Conservation (phyloP, 2,888 invertebrate genomes). For the Cataglyphis albicans region DNA sequence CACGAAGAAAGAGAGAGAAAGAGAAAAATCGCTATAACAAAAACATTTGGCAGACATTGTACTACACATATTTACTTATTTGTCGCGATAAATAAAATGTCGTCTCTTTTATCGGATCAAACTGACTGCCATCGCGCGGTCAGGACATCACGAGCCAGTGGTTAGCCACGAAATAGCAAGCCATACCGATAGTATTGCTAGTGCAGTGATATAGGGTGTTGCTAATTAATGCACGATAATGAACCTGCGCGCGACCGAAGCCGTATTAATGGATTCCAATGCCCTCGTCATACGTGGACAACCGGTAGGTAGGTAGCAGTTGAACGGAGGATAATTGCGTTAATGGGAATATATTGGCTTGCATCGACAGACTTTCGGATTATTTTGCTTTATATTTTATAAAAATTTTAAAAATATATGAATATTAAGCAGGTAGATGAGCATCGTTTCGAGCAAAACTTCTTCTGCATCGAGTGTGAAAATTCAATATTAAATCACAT, state of each 20-base stretch:
- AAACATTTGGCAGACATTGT: not conserved
- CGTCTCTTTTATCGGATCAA: constrained; percentile 63
- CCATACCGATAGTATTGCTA: constrained; percentile 72
- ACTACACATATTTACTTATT: not conserved
- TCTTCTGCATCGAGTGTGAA: not conserved
- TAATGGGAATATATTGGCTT: constrained; percentile 73
- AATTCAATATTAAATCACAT: not conserved
- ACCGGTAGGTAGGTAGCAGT: constrained; percentile 69
- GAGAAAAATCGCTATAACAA: not conserved
- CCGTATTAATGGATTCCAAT: constrained; percentile 84
- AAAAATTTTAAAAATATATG: constrained; percentile 2
- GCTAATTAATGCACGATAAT: constrained; percentile 84
- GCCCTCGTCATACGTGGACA: constrained; percentile 72
- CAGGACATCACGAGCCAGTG: constrained; percentile 70
- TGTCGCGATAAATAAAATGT: constrained; percentile 24
- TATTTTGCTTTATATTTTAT: constrained; percentile 32
- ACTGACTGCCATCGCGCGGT: constrained; percentile 60
- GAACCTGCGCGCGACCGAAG: constrained; percentile 80
- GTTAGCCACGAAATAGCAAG: constrained; percentile 80
- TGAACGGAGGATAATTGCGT: constrained; percentile 74
- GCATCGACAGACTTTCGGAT: constrained; percentile 59
- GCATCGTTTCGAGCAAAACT: not conserved
- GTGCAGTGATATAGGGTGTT: constrained; percentile 79
- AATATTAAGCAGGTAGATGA: not conserved
- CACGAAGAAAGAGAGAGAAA: not conserved